Evolutionary conservation across 2,888 invertebrate species (phyloP), one percentile per base, ranked within the genome.

Genomic region (Liodrosophila aerea): DNA sequence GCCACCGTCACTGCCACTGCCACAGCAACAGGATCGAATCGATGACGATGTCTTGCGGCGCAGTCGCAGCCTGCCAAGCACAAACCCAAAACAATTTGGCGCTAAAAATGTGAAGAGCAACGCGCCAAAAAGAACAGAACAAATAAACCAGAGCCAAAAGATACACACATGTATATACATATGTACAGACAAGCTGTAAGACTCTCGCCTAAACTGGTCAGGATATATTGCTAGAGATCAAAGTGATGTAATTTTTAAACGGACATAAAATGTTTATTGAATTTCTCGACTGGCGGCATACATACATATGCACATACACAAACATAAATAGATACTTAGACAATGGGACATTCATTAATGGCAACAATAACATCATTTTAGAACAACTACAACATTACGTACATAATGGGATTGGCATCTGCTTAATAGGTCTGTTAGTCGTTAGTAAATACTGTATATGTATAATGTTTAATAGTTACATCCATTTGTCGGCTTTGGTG

Each of bases 31-130:
- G 49, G 51, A 57, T 52, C 44, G 58, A 40, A 44, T 15, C 56
- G 59, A 61, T 43, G 60, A 34, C 64, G 74, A 84, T 73, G 72
- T 85, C 85, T 71, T 78, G 85, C 85, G 76, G 80, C 85, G 83
- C 83, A 77, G 62, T 82, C 71, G 64, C 85, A 83, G 76, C 65
- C 76, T 64, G 76, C 64, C 71, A 74, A 49, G 46, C 77, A 56
- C 65, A 76, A 62, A 54, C 62, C 56, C 59, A 62, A 47, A 66
- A 39, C 44, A 61, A 78, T 81, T 78, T 78, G 78, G 85, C 78
- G 78, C 78, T 83, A 85, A 78, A n/a, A 70, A 71, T 61, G 43
- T 39, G 41, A 34, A 44, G 49, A 70, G 44, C 47, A 59, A 18
- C 85, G 64, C 82, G 83, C 75, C 75, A 73, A 85, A 80, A 75